Base-by-base conservation (phyloP, 2,888 invertebrate species). In the Eurytoma californica region DNA sequence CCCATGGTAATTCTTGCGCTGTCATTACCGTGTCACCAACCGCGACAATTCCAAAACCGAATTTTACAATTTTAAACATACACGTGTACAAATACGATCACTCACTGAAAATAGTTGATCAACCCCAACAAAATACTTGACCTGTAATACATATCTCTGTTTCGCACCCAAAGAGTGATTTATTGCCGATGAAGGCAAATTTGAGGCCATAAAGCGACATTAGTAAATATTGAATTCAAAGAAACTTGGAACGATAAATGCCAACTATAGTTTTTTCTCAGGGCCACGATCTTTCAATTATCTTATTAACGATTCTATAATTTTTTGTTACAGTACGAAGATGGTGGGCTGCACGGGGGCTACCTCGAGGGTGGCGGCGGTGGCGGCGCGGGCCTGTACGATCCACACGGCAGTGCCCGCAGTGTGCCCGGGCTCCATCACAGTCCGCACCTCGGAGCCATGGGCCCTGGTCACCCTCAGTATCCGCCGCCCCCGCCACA, bases 261-360 rank as follows among this genome's bases (percentile, higher is more conserved):
- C n/a, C 7, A 39, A 39, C 39, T 9, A 39, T 39, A 39, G 39
- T 39, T 9, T 39, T 39, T 39, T 9, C 39, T 30, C 7, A 30
- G 30, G 30, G 0, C 3, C 2, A 30, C 3, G 30, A 2, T 3
- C 30, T 3, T 5, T 30, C 30, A 4, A 30, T 3, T 30, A 39
- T 39, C 5, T 0, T 9, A 39, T 39, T 39, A 39, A 39, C 39
- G 1, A 0, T 39, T 4, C 0, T 1, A 39, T 39, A 39, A 39
- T 39, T 39, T 39, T 39, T 39, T 39, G 39, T 83, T 92, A 91
- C 92, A 97, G 97, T 97, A 97, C 94, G 97, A 97, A 93, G 97
- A 97, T 92, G 96, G 96, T 93, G 89, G 90, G 86, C 95, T 97
- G 93, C 95, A 95, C 91, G 95, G 95, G 90, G 95, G 95, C 92